Conservation (phyloP, 2,888 invertebrate species). For the Perdita meconis region DNA sequence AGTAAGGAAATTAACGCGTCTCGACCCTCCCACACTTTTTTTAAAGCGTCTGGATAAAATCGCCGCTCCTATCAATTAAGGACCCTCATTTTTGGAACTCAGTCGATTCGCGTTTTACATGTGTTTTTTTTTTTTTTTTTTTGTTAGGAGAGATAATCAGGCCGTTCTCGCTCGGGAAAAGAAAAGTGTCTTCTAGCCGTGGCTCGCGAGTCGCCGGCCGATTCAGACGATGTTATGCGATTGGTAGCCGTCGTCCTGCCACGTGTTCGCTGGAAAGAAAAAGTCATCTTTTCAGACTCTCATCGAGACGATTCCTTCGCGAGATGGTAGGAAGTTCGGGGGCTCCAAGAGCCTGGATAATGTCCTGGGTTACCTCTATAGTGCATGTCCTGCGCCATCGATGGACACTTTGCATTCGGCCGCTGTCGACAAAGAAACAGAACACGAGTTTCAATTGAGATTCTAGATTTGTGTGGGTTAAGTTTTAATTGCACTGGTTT, state of each 20-base stretch:
- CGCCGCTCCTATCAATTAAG: constrained; percentile 32
- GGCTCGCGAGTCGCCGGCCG: constrained; percentile 9
- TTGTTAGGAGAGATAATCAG: constrained; percentile 24
- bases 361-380: constrained; percentile 89
- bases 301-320: constrained; percentile 73
- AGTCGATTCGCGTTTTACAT: too few species aligned
- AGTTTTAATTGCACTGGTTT: too few species aligned
- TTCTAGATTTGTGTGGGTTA: too few species aligned
- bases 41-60: constrained; percentile 31
- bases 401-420: constrained; percentile 88
- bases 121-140: background rate
- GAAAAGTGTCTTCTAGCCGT: constrained; percentile 12
- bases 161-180: constrained; percentile 35
- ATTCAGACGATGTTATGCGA: constrained; percentile 80
- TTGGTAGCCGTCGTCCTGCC: constrained; percentile 80
- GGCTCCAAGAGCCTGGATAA: constrained; percentile 61
- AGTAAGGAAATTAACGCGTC: too few species aligned
- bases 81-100: constrained; percentile 2
- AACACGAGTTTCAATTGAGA: background rate
- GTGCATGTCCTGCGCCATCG: constrained; percentile 95
- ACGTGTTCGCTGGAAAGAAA: constrained; percentile 83
- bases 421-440: constrained; percentile 57
- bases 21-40: background rate
- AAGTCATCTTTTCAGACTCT: constrained; percentile 80
- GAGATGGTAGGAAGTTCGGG: constrained; percentile 56